These are phyloP conservation scores for Syrphus vitripennis DNA, from an alignment of 2,888 invertebrate species.

Conservation along the genomic window DNA sequence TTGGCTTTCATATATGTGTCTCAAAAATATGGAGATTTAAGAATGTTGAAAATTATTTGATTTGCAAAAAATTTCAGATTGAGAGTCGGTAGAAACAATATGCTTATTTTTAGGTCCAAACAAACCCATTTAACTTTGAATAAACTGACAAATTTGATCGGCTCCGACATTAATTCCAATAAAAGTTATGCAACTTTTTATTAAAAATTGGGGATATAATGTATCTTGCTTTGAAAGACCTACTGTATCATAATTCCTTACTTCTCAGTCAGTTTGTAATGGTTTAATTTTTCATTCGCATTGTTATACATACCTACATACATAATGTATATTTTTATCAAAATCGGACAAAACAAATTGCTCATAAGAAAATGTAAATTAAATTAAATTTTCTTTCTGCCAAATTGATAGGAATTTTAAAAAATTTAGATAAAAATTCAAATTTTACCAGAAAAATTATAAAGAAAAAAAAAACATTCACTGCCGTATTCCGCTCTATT, in stretches of 20 bases:
- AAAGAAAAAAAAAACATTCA: constrained; percentile 44
- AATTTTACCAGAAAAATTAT: neutral
- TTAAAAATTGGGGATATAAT: too few relatives aligned
- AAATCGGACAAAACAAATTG: constrained; percentile 1
- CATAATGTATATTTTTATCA: neutral
- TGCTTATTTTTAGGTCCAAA: neutral
- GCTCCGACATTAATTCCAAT: neutral
- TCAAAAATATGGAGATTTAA: neutral
- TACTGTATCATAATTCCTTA: neutral
- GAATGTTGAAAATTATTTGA: neutral
- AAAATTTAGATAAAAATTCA: neutral
- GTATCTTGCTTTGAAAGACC: neutral
- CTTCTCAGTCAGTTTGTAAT: neutral
- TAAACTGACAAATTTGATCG: neutral
- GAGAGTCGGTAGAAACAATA: neutral
- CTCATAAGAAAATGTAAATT: neutral
- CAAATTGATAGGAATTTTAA: constrained; percentile 12
- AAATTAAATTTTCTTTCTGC: neutral
- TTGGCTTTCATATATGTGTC: neutral
- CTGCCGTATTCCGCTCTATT: constrained; percentile 64
- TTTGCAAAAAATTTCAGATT: neutral
- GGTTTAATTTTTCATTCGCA: neutral
- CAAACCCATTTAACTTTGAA: neutral
- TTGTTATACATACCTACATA: too few relatives aligned
- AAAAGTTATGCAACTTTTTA: neutral